These are phyloP conservation scores for Lydus trimaculatus DNA, from an alignment of 2,888 invertebrate species.

Conservation along the genomic window DNA sequence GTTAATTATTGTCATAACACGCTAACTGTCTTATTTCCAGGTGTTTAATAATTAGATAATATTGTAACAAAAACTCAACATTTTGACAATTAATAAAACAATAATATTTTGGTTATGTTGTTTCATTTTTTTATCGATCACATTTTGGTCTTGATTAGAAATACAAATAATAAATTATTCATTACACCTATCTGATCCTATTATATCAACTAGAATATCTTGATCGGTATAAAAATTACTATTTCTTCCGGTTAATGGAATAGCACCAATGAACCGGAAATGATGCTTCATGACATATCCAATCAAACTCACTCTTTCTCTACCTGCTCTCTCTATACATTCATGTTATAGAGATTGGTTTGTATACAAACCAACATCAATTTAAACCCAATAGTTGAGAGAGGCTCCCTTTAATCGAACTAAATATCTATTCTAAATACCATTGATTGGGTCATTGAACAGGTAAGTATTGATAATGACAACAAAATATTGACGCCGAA, in stretches of 20 bases:
- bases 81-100: background rate
- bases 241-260: slow-evolving; percentile 47
- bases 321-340: slow-evolving; percentile 41
- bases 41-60: background rate
- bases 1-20: slow-evolving; percentile 8
- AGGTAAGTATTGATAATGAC: slow-evolving; percentile 27
- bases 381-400: slow-evolving; percentile 34
- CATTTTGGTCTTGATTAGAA: background rate
- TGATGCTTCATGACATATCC: slow-evolving; percentile 50
- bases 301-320: slow-evolving; percentile 43
- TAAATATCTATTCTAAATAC: slow-evolving; percentile 34
- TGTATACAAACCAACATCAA: slow-evolving; percentile 32
- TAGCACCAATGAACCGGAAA: slow-evolving; percentile 47
- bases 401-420: slow-evolving; percentile 32
- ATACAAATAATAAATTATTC: slow-evolving; percentile 44
- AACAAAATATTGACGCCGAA: background rate
- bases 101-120: slow-evolving; percentile 3
- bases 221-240: slow-evolving; percentile 43
- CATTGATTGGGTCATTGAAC: slow-evolving; percentile 33
- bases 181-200: slow-evolving; percentile 44
- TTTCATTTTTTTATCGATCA: background rate
- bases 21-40: background rate
- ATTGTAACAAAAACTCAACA: background rate
- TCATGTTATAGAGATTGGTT: slow-evolving; percentile 33
- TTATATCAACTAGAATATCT: slow-evolving; percentile 40